A percentile compares a stretch with the other conserved stretches of the same genome.
Evolutionary conservation across 2,113 vertebrate species (phyloP).

Genomic region (Gasterosteus nipponicus): DNA sequence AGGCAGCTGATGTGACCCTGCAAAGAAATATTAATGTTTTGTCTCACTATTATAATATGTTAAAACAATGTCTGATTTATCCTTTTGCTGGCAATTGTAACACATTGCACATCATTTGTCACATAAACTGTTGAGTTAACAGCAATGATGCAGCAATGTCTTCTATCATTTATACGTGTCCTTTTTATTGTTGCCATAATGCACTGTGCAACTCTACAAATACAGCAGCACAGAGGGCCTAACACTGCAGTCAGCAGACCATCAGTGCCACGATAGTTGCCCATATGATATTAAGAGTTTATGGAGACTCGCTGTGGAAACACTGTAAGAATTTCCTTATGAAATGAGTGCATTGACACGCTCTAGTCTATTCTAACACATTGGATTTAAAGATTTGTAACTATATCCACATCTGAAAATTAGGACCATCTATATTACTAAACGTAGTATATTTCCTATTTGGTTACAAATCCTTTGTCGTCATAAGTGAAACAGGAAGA

Average conservation of each 20-base stretch:
- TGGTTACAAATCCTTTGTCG: not conserved
- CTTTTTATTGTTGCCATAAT: not conserved
- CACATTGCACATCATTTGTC: not conserved
- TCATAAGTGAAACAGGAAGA: not conserved
- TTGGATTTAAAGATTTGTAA: not conserved
- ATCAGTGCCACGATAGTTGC: not conserved
- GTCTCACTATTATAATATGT: not conserved
- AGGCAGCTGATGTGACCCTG: conserved; percentile 60
- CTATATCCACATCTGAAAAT: not conserved
- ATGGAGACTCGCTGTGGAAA: too few relatives aligned
- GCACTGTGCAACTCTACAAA: not conserved
- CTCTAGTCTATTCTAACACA: not conserved
- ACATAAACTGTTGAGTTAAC: not conserved
- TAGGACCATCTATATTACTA: too few relatives aligned
- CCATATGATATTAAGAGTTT: not conserved
- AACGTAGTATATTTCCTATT: not conserved
- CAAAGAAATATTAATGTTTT: not conserved
- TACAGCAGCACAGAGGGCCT: not conserved
- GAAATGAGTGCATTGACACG: conserved; percentile 3
- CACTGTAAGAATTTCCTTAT: not conserved
- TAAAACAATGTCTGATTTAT: conserved; percentile 18
- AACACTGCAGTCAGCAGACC: not conserved
- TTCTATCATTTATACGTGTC: not conserved
- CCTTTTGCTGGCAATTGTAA: not conserved
- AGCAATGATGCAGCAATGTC: not conserved